Evolutionary conservation across 2,113 vertebrate species (phyloP), one percentile per base, ranked within the genome.

Genomic region (Sciurus niger): DNA sequence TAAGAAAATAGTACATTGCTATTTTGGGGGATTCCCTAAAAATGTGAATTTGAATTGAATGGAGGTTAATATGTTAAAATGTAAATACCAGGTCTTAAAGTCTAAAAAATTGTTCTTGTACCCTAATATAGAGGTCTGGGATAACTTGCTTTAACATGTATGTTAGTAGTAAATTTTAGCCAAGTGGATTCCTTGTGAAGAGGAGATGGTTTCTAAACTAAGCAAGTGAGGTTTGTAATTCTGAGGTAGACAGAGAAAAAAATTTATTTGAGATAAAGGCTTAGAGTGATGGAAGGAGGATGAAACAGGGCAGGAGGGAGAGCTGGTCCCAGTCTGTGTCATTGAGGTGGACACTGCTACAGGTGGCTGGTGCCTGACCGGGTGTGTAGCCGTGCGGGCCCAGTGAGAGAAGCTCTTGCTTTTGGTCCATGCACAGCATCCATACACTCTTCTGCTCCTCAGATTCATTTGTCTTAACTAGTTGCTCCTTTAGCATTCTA

Each of bases 21-120:
- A 37, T 89, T 92, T 89, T 80, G 80, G 22, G 7, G 7, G 3
- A 74, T 40, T 93, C 84, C 48, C 43, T 78, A 63, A 91, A 85
- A 84, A 51, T 79, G n/a, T 82, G 84, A 94, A 65, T 78, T 74
- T 83, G 68, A 97, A 94, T 65, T 43, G 13, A 32, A 34, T 46
- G 24, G 20, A 4, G 43, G 72, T 53, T 89, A 83, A 67, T 73
- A 37, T 13, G 43, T 68, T 94, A 87, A 93, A 72, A 94, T 86
- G 53, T 58, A 76, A 94, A 60, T 28, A 16, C 2, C 16, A 40
- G 11, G 20, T 37, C 43, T 34, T 58, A 79, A 58, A 8, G 67
- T 89, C 70, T 73, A 60, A 14, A 60, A 63, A 40, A 40, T 40
- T 58, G 2, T 28, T 60, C n/a, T 92, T 76, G 11, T 2, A 43